Evolutionary conservation across 2,113 vertebrate species (phyloP).

Genomic region (Amphilophus citrinellus): DNA sequence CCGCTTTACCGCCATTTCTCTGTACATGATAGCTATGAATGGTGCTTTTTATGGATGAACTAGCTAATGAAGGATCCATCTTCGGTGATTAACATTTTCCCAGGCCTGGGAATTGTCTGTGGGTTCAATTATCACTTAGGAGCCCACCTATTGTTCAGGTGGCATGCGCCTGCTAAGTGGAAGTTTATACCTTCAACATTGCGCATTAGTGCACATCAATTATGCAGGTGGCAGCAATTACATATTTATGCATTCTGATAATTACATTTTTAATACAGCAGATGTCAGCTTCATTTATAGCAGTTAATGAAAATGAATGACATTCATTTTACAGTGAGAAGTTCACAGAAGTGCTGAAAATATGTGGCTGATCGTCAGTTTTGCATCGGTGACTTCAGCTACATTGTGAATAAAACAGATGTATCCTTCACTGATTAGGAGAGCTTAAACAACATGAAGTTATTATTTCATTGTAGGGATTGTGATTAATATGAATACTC

Average conservation of each 20-base stretch:
- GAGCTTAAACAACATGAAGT: constrained; percentile 41
- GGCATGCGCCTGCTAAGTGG: constrained; percentile 68
- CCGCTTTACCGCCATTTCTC: constrained; percentile 21
- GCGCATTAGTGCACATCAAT: constrained; percentile 78
- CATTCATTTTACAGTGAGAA: constrained; percentile 57
- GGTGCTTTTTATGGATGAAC: constrained; percentile 66
- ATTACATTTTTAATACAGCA: constrained; percentile 82
- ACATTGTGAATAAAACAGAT: constrained; percentile 21
- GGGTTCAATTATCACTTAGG: constrained; percentile 71
- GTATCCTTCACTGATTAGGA: constrained; percentile 55
- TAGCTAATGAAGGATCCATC: constrained; percentile 69
- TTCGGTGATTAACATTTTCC: constrained; percentile 72
- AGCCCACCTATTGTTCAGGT: constrained; percentile 74
- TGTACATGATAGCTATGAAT: constrained; percentile 50
- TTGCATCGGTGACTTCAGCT: neutral
- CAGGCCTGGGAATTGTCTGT: constrained; percentile 48
- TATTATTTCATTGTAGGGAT: constrained; percentile 55
- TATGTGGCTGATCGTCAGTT: constrained; percentile 21
- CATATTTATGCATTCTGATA: constrained; percentile 83
- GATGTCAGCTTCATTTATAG: constrained; percentile 78
- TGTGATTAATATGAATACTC: constrained; percentile 51
- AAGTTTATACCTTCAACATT: constrained; percentile 73
- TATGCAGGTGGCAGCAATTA: constrained; percentile 80
- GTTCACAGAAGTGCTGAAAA: constrained; percentile 40
- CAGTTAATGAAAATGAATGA: constrained; percentile 81